phyloP scores from a whole-genome alignment of 2,113 vertebrate genomes.

The Sinocyclocheilus maitianheensis region DNA sequence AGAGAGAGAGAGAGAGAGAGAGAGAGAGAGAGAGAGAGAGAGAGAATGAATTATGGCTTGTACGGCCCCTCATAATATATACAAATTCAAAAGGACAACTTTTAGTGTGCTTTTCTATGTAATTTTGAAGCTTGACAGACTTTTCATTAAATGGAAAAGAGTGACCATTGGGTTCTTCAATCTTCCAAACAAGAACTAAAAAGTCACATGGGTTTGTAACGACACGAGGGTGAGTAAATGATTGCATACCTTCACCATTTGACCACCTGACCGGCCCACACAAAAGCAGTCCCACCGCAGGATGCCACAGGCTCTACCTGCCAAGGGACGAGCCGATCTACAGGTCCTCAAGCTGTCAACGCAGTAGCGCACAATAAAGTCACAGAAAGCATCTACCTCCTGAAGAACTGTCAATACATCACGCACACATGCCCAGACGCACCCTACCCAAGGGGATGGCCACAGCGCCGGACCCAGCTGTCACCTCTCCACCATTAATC shows the following conservation, averaged over 20 bases:
- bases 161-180: not conserved
- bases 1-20: no score
- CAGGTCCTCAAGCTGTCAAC: slow-evolving; percentile 16
- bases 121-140: not conserved
- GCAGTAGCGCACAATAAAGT: slow-evolving; percentile 39
- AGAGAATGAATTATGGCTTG: no score
- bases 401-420: slow-evolving; percentile 43
- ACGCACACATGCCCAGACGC: slow-evolving; percentile 25
- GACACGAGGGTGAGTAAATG: not conserved
- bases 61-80: no score
- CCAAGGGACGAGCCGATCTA: not conserved
- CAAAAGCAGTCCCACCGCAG: not conserved
- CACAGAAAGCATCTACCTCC: slow-evolving; percentile 35
- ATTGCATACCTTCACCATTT: not conserved
- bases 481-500: slow-evolving; percentile 74
- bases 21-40: no score
- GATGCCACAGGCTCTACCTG: not conserved
- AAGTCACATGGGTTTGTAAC: not conserved
- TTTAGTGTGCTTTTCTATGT: not conserved
- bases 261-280: not conserved
- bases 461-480: slow-evolving; percentile 39
- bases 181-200: not conserved
- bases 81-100: not conserved
- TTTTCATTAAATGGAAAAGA: not conserved
- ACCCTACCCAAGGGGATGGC: slow-evolving; percentile 44